A percentile compares a stretch with the other conserved stretches of the same genome.
phyloP scores from a whole-genome alignment of 1,140 invertebrate species.

The Drosophila nannoptera region DNA sequence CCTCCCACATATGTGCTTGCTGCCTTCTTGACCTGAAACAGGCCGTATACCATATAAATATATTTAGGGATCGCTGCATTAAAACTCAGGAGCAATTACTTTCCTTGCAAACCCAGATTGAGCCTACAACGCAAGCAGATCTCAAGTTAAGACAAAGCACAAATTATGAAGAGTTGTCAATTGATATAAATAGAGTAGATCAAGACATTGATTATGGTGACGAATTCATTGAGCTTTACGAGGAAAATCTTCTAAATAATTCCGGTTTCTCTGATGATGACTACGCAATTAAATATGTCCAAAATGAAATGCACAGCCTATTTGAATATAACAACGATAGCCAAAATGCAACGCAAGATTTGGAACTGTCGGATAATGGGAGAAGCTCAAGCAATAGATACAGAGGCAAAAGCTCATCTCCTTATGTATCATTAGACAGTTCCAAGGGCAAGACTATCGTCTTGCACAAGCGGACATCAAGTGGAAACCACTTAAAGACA shows the following conservation, averaged over 20 bases:
- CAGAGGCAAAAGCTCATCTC: not conserved
- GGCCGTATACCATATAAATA: slow-evolving; percentile 30
- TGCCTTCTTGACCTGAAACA: slow-evolving; percentile 53
- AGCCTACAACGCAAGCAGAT: not conserved
- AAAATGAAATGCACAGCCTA: slow-evolving; percentile 37
- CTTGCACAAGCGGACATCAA: not conserved
- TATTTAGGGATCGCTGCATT: slow-evolving; percentile 49
- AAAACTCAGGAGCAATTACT: slow-evolving; percentile 42
- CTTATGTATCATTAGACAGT: not conserved
- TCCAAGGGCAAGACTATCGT: not conserved
- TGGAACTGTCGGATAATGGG: not conserved
- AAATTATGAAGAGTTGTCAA: not conserved
- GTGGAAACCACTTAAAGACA: not conserved
- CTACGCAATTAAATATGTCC: slow-evolving; percentile 11
- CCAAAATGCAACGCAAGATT: slow-evolving; percentile 7
- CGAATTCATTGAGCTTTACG: not conserved
- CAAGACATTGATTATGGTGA: not conserved
- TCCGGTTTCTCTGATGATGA: slow-evolving; percentile 25
- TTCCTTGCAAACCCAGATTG: not conserved
- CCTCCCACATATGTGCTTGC: slow-evolving; percentile 55
- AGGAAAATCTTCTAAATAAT: slow-evolving; percentile 2
- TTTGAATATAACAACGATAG: slow-evolving; percentile 27
- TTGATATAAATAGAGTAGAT: not conserved
- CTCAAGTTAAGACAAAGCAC: slow-evolving; percentile 1
- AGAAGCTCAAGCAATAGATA: not conserved